These are phyloP conservation scores for Cygnus atratus DNA, from an alignment of 2,113 vertebrate species.

Conservation along the genomic window DNA sequence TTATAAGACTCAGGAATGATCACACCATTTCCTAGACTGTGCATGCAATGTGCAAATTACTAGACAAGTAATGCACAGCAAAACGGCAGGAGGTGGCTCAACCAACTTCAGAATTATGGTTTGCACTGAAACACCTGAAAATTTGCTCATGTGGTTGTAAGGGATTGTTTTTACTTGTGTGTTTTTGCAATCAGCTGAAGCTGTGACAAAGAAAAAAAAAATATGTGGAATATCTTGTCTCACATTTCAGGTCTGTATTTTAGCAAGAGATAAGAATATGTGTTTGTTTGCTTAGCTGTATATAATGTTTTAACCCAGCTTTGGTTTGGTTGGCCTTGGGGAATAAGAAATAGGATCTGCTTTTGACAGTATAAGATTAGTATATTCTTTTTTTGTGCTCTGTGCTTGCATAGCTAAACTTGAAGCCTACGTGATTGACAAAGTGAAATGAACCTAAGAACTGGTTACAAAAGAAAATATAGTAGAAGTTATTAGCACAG, in stretches of 20 bases:
- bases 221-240: neutral
- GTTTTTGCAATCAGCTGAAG: neutral
- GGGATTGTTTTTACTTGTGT: neutral
- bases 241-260: neutral
- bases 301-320: conserved; percentile 31
- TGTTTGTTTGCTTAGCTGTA: neutral
- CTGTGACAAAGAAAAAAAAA: neutral
- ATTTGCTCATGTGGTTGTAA: neutral
- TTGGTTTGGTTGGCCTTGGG: neutral
- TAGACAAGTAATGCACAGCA: neutral
- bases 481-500: conserved; percentile 15
- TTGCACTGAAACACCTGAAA: neutral
- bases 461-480: conserved; percentile 15
- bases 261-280: neutral
- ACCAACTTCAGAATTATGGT: neutral
- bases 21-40: fast-evolving
- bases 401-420: conserved; percentile 24
- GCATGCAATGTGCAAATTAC: neutral
- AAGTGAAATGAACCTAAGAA: conserved; percentile 16
- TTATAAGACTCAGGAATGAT: neutral
- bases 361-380: conserved; percentile 55
- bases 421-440: neutral
- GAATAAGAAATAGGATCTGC: conserved; percentile 17
- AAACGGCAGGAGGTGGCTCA: neutral
- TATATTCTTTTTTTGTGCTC: neutral